phyloP scores from a whole-genome alignment of 64 coral and sea anemone genomes.

The Actinia equina region DNA sequence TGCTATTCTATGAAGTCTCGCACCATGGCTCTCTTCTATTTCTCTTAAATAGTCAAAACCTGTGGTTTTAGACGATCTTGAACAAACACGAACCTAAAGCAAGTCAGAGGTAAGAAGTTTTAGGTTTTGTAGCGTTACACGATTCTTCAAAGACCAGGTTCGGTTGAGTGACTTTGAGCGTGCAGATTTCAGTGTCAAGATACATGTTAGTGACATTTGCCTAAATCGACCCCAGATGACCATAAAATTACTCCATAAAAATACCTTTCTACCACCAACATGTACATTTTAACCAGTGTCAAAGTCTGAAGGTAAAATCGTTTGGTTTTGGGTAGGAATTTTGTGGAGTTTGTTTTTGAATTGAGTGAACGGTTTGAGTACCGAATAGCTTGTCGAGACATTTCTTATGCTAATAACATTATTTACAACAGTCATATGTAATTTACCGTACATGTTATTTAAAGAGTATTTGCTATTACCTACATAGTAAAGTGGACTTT shows the following conservation, averaged over 20 bases:
- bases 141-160: conserved; percentile 17
- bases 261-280: background rate
- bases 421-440: conserved; percentile 90
- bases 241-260: conserved; percentile 15
- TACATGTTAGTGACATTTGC: conserved; percentile 26
- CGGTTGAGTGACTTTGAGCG: conserved; percentile 36
- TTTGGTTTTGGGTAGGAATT: conserved; percentile 25
- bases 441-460: conserved; percentile 58
- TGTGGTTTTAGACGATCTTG: conserved; percentile 41
- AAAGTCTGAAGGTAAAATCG: conserved; percentile 4
- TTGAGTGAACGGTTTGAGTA: conserved; percentile 38
- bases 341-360: conserved; percentile 71
- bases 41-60: conserved; percentile 53
- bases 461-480: conserved; percentile 40
- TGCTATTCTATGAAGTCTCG: conserved; percentile 55
- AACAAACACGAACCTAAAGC: background rate
- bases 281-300: background rate
- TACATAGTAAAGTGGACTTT: conserved; percentile 23
- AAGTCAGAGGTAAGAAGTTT: conserved; percentile 19
- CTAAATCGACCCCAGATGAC: conserved; percentile 32
- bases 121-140: conserved; percentile 9
- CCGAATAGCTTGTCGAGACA: conserved; percentile 36
- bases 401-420: conserved; percentile 97
- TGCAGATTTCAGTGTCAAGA: conserved; percentile 56
- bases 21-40: conserved; percentile 39